Conservation (phyloP, 2,113 vertebrate species). For the Phylloscopus trochilus region DNA sequence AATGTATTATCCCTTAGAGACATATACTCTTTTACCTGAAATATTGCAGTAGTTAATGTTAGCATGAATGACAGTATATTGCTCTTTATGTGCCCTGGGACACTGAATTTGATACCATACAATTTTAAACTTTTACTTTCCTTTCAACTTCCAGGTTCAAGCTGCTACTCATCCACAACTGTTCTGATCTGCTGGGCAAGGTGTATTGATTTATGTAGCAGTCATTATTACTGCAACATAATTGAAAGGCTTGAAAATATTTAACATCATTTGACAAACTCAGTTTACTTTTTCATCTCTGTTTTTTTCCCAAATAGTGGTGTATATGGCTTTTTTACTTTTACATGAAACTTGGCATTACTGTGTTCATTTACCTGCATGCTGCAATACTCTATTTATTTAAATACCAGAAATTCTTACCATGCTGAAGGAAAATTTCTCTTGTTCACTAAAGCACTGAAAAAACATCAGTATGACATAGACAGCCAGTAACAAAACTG, state of each 20-base stretch:
- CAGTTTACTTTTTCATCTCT: not conserved
- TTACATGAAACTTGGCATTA: not conserved
- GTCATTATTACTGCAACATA: not conserved
- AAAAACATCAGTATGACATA: not conserved
- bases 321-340: not conserved
- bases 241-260: not conserved
- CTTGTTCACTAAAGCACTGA: not conserved
- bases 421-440: not conserved
- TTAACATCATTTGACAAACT: not conserved
- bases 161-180: not conserved
- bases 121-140: not conserved
- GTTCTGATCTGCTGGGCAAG: not conserved
- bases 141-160: not conserved
- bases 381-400: not conserved
- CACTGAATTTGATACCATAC: not conserved
- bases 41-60: not conserved
- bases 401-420: not conserved
- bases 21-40: not conserved
- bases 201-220: not conserved
- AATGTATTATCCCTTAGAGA: not conserved
- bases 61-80: not conserved
- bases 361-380: not conserved
- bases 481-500: not conserved
- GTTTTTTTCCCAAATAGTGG: not conserved
- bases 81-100: not conserved